A percentile compares a stretch with the other conserved stretches of the same genome.
Conservation (phyloP, 2,113 vertebrate species). For the Lynx canadensis region DNA sequence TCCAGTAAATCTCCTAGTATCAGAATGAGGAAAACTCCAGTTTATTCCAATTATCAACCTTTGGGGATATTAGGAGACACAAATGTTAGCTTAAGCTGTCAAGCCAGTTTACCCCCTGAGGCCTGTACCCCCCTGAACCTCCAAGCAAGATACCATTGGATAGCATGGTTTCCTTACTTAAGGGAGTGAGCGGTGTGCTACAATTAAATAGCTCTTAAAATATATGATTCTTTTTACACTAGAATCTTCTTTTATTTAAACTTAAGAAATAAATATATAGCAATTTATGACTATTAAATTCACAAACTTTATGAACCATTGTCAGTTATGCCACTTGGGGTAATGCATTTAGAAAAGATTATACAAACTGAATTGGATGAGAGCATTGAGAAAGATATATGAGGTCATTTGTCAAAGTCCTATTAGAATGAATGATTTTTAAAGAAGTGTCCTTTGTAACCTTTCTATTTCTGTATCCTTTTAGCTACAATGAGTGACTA, state of each 20-base stretch:
- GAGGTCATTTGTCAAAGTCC: background rate
- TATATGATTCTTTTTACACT: background rate
- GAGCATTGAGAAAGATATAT: constrained; percentile 27
- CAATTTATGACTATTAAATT: background rate
- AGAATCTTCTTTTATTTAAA: background rate
- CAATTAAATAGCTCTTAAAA: background rate
- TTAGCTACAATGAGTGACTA: background rate
- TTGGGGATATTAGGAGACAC: background rate
- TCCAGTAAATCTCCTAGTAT: background rate
- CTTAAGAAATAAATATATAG: background rate
- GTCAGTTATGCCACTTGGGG: background rate
- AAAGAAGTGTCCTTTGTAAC: background rate
- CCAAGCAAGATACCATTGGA: background rate
- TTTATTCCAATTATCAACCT: background rate
- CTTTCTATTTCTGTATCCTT: background rate
- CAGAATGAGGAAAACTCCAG: background rate
- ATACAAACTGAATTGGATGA: constrained; percentile 4
- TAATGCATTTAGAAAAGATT: background rate
- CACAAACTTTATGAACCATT: background rate
- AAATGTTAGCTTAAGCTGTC: background rate
- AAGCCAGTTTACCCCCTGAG: background rate
- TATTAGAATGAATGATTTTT: background rate
- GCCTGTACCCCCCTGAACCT: background rate
- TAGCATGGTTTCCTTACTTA: background rate
- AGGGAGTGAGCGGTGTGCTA: background rate